Conservation (phyloP, 2,888 invertebrate genomes). For the Drosophila infuscata region DNA sequence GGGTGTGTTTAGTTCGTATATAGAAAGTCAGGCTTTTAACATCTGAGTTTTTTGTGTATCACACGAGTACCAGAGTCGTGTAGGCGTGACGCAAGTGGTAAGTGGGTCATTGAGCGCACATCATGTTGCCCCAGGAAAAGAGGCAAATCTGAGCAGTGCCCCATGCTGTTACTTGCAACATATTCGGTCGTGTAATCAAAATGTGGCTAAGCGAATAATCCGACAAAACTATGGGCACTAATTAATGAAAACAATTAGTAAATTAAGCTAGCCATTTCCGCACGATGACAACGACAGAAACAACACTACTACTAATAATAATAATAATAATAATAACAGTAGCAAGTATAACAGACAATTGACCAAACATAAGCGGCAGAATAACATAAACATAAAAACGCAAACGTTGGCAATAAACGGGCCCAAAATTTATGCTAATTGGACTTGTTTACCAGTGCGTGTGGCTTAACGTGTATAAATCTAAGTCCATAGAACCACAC, state of each 20-base stretch:
- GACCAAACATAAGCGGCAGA: conserved; percentile 49
- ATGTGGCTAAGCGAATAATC: conserved; percentile 49
- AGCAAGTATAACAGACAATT: conserved; percentile 46
- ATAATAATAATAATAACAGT: conserved; percentile 23
- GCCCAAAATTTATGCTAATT: conserved; percentile 77
- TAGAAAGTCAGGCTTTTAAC: too few species aligned
- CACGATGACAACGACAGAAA: conserved; percentile 45
- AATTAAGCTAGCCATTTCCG: conserved; percentile 67
- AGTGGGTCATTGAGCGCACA: conserved; percentile 61
- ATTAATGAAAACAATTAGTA: conserved; percentile 81
- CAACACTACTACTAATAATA: conserved; percentile 19
- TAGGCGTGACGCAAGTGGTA: conserved; percentile 54
- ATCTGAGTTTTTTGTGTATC: conserved; percentile 16
- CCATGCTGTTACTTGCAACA: conserved; percentile 29
- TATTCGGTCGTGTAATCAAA: conserved; percentile 44
- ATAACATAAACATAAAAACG: conserved; percentile 75
- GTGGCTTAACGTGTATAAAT: conserved; percentile 62
- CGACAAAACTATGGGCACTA: conserved; percentile 48
- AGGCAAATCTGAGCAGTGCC: neutral
- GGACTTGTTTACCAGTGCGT: conserved; percentile 78
- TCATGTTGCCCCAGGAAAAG: conserved; percentile 15
- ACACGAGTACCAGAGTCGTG: conserved; percentile 6
- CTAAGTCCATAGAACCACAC: conserved; percentile 38
- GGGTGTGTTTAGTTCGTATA: conserved; percentile 18
- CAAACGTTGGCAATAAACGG: conserved; percentile 77